A percentile compares a stretch with the other conserved stretches of the same genome.
phyloP scores from a whole-genome alignment of 23 tunicate genomes.

The Styela clava region DNA sequence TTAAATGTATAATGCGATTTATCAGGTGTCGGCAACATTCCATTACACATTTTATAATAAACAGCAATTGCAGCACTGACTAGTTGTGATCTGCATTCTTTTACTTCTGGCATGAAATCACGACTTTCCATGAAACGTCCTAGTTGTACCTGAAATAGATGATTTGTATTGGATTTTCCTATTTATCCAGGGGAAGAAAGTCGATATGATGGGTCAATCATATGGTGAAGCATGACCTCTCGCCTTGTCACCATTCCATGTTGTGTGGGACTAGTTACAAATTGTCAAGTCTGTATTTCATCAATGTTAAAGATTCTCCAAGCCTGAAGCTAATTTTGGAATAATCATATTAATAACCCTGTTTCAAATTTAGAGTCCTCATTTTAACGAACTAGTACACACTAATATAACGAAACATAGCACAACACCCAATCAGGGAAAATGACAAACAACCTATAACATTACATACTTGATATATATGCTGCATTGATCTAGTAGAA shows the following conservation, averaged over 20 bases:
- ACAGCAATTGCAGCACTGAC: constrained; percentile 86
- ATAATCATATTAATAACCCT: too few relatives aligned
- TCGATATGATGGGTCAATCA: too few relatives aligned
- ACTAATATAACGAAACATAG: too few relatives aligned
- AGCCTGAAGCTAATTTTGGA: too few relatives aligned
- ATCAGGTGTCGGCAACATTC: constrained; percentile 90
- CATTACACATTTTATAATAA: constrained; percentile 95
- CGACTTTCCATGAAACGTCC: constrained; percentile 80
- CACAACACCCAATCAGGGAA: too few relatives aligned
- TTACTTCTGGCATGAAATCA: constrained; percentile 96
- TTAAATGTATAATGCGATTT: constrained; percentile 93
- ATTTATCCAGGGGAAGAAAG: not conserved
- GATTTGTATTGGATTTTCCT: not conserved
- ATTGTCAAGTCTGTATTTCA: too few relatives aligned
- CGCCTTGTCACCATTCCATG: not conserved
- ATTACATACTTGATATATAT: constrained; percentile 88
- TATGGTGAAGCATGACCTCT: not conserved
- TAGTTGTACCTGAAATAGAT: constrained; percentile 86
- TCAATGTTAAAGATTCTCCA: too few relatives aligned
- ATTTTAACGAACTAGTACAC: too few relatives aligned
- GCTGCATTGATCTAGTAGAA: constrained; percentile 89
- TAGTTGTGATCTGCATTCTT: constrained; percentile 63
- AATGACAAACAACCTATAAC: too few relatives aligned
- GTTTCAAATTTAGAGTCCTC: too few relatives aligned
- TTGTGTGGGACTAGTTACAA: not conserved